A percentile compares a stretch with the other conserved stretches of the same genome.
Evolutionary conservation across 2,888 invertebrate species (phyloP).

Genomic region (Limnephilus lunatus): DNA sequence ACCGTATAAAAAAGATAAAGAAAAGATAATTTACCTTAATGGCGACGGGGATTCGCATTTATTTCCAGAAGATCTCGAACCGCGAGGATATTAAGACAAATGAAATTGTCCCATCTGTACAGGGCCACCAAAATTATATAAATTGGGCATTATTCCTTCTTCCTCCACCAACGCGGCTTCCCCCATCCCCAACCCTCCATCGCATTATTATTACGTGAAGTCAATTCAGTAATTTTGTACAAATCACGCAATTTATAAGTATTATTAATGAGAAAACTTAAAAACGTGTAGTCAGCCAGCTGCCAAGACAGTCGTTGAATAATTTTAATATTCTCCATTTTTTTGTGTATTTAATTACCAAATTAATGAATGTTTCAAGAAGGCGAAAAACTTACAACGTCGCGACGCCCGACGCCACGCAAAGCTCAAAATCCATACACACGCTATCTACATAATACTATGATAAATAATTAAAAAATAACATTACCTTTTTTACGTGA

Average conservation of each 20-base stretch:
- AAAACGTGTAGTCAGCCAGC: neutral
- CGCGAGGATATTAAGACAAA: slow-evolving; percentile 34
- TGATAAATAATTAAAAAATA: too few relatives aligned
- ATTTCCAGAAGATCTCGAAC: slow-evolving; percentile 1
- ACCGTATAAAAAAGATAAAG: slow-evolving; percentile 25
- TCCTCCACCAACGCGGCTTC: neutral
- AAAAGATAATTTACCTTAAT: slow-evolving; percentile 37
- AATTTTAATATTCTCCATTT: neutral
- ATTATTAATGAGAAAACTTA: neutral
- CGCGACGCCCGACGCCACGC: neutral
- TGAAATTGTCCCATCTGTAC: slow-evolving; percentile 30
- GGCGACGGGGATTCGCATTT: slow-evolving; percentile 16
- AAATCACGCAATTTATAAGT: neutral
- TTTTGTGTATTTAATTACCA: neutral
- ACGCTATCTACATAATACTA: too few relatives aligned
- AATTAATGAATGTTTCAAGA: neutral
- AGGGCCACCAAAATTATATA: slow-evolving; percentile 20
- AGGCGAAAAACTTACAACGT: neutral
- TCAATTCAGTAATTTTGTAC: neutral
- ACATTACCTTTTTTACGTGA: too few relatives aligned
- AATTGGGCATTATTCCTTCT: neutral
- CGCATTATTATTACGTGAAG: neutral
- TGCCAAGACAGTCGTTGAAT: neutral
- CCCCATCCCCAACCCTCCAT: neutral
- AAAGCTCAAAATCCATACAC: too few relatives aligned